Evolutionary conservation across 2,113 vertebrate genomes (phyloP).

Genomic region (Toxotes chatareus): DNA sequence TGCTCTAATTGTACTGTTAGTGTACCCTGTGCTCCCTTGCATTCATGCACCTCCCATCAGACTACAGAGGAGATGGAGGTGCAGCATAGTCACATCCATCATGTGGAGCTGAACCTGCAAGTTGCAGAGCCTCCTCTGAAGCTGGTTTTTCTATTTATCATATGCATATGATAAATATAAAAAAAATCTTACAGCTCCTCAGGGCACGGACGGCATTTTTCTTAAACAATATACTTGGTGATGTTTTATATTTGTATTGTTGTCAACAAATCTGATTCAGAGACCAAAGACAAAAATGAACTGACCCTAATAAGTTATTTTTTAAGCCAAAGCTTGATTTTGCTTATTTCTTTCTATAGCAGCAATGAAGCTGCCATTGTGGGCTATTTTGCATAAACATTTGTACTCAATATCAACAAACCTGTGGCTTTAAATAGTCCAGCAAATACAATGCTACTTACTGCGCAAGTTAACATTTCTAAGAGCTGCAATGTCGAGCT

Average conservation of each 20-base stretch:
- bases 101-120: constrained; percentile 29
- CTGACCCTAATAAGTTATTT: not conserved
- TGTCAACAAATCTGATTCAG: not conserved
- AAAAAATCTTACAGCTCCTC: not conserved
- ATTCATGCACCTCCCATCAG: constrained; percentile 34
- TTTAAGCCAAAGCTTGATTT: not conserved
- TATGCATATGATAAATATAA: not conserved
- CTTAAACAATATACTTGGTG: not conserved
- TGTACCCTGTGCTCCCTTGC: constrained; percentile 20
- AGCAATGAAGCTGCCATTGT: not conserved
- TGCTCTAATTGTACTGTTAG: constrained; percentile 37
- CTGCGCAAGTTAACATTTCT: no score
- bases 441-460: not conserved
- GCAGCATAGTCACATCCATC: constrained; percentile 42
- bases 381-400: not conserved
- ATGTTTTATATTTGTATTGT: not conserved
- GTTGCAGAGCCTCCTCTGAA: constrained; percentile 6
- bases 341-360: not conserved
- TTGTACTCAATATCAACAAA: not conserved
- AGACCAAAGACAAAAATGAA: not conserved
- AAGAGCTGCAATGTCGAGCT: no score
- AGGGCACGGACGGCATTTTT: not conserved
- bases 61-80: constrained; percentile 32
- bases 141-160: no score
- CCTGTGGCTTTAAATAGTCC: not conserved